Evolutionary conservation across 1,140 invertebrate genomes (phyloP).

Genomic region (Drosophila pseudoobscura): DNA sequence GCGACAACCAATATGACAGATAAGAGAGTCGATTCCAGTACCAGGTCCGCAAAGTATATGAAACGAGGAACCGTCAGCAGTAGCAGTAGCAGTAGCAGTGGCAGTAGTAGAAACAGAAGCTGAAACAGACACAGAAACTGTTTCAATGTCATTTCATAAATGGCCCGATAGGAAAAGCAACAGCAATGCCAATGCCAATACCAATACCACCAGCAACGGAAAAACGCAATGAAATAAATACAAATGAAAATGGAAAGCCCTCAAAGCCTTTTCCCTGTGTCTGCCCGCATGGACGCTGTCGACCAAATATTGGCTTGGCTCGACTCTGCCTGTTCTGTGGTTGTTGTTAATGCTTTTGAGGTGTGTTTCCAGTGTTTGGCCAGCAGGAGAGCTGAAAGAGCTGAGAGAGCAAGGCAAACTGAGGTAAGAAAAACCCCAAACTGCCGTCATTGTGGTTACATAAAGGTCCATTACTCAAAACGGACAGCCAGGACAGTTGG

Average conservation of each 20-base stretch:
- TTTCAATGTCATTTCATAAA: conserved; percentile 81
- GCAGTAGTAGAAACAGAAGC: conserved; percentile 38
- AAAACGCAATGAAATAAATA: conserved; percentile 81
- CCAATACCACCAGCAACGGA: conserved; percentile 27
- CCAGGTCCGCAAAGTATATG: conserved; percentile 48
- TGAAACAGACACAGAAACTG: conserved; percentile 45
- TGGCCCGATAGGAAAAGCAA: conserved; percentile 22
- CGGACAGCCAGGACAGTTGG: conserved; percentile 3
- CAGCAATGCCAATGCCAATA: conserved; percentile 1
- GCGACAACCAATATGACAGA: conserved; percentile 74
- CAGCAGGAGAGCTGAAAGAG: conserved; percentile 31
- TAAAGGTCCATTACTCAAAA: conserved; percentile 66
- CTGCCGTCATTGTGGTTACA: conserved; percentile 48
- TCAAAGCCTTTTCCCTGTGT: conserved; percentile 24
- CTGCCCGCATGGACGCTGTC: conserved; percentile 28
- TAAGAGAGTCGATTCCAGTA: conserved; percentile 55
- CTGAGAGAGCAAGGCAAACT: conserved; percentile 6
- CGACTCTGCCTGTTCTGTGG: conserved; percentile 12
- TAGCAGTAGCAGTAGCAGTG: conserved; percentile 7
- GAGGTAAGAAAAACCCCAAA: conserved; percentile 33
- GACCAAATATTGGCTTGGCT: conserved; percentile 74
- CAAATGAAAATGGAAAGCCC: conserved; percentile 58
- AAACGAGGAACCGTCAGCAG: background rate
- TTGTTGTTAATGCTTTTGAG: conserved; percentile 72
- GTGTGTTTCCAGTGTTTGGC: conserved; percentile 58